Evolutionary conservation across 23 tunicate genomes (phyloP), one percentile per base, ranked within the genome.

Genomic region (Styela clava): DNA sequence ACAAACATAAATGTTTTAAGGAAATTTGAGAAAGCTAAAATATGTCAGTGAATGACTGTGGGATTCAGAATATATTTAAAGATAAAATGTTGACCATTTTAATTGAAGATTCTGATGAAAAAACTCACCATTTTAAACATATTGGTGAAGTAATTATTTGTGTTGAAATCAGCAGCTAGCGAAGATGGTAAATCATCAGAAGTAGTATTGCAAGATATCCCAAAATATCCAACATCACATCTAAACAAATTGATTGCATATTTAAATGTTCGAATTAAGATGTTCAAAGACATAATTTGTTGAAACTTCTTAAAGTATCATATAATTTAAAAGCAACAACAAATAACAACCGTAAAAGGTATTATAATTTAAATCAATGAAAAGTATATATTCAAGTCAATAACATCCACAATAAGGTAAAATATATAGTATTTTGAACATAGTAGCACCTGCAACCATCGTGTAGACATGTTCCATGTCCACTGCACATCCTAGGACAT

Each of bases 381-480:
- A 21, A 23, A 61, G 22, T 61, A 61, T 0, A 61, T 61, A 0
- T 18, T n/a, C n/a, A n/a, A n/a, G n/a, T n/a, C n/a, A n/a, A n/a
- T n/a, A n/a, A n/a, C n/a, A n/a, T n/a, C n/a, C n/a, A n/a, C n/a
- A n/a, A n/a, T n/a, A n/a, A n/a, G n/a, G n/a, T n/a, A n/a, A n/a
- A n/a, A n/a, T n/a, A n/a, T n/a, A n/a, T n/a, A n/a, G n/a, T n/a
- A n/a, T n/a, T n/a, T n/a, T n/a, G n/a, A n/a, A n/a, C n/a, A n/a
- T n/a, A n/a, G n/a, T n/a, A n/a, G n/a, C n/a, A 92, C 97, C 68
- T 79, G 88, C 97, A 92, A 2, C 97, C 97, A n/a, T 68, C 72
- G 20, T 31, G 1, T 35, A 83, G 23, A 73, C 97, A 92, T 3
- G 52, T 16, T 36, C 97, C 97, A 36, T 65, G 74, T 52, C 88